A percentile compares a stretch with the other conserved stretches of the same genome.
Conservation (phyloP, 2,113 vertebrate species). For the Steatornis caripensis region DNA sequence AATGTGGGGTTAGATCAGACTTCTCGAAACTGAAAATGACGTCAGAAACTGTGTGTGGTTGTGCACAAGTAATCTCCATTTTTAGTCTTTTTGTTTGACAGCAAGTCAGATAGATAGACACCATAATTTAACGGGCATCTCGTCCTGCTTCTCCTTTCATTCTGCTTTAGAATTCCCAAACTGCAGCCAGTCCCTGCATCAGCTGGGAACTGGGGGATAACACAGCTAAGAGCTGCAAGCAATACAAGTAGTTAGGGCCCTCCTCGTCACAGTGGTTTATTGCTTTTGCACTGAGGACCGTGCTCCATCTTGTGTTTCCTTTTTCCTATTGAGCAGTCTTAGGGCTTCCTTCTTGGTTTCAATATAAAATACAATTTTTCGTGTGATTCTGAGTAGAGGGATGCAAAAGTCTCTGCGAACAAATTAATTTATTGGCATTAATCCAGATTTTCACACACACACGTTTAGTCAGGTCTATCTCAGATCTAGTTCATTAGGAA, state of each 20-base stretch:
- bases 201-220: background rate
- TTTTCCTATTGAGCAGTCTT: background rate
- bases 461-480: background rate
- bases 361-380: background rate
- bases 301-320: background rate
- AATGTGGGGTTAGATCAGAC: constrained; percentile 25
- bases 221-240: background rate
- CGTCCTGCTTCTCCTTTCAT: background rate
- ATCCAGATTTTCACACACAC: background rate
- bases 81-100: constrained; percentile 12
- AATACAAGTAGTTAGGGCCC: background rate
- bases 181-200: background rate
- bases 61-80: background rate
- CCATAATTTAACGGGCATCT: background rate
- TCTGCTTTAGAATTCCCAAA: background rate
- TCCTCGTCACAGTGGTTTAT: background rate
- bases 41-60: constrained; percentile 6
- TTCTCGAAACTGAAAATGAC: constrained; percentile 33
- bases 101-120: background rate
- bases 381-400: background rate
- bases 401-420: background rate
- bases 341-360: background rate
- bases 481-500: background rate
- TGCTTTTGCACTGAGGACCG: background rate
- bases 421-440: background rate